phyloP scores from a whole-genome alignment of 2,797 vertebrate species.

The Perodicticus potto region DNA sequence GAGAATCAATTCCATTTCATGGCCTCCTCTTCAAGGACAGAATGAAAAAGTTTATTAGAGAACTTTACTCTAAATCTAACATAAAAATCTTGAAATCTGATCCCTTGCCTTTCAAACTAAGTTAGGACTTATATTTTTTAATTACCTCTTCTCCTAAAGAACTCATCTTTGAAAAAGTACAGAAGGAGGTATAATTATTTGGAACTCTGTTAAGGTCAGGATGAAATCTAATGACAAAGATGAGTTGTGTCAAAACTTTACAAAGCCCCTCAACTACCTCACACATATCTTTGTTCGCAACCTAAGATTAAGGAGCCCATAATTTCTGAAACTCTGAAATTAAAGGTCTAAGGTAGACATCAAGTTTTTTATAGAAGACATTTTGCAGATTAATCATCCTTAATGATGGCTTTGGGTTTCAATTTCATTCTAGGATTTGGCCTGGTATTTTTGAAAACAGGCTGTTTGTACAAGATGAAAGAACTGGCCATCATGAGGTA shows the following conservation, averaged over 20 bases:
- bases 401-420: constrained; percentile 63
- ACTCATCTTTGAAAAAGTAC: not conserved
- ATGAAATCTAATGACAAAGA: constrained; percentile 33
- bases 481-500: not conserved
- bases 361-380: constrained; percentile 14
- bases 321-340: constrained; percentile 55
- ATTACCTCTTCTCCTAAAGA: constrained; percentile 32
- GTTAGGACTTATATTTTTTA: constrained; percentile 38
- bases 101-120: constrained; percentile 56
- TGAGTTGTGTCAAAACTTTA: constrained; percentile 2
- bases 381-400: constrained; percentile 48
- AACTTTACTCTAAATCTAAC: constrained; percentile 70
- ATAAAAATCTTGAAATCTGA: constrained; percentile 68
- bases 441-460: constrained; percentile 45
- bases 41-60: constrained; percentile 61
- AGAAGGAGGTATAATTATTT: constrained; percentile 5
- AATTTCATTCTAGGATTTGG: constrained; percentile 43
- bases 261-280: constrained; percentile 28
- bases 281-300: constrained; percentile 23
- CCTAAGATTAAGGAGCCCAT: constrained; percentile 40
- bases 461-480: constrained; percentile 13
- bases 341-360: constrained; percentile 43
- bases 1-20: constrained; percentile 66
- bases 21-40: constrained; percentile 35
- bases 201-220: constrained; percentile 8